Evolutionary conservation across 2,797 vertebrate species (phyloP), one percentile per base, ranked within the genome.

Genomic region (Peromyscus melanophrys): DNA sequence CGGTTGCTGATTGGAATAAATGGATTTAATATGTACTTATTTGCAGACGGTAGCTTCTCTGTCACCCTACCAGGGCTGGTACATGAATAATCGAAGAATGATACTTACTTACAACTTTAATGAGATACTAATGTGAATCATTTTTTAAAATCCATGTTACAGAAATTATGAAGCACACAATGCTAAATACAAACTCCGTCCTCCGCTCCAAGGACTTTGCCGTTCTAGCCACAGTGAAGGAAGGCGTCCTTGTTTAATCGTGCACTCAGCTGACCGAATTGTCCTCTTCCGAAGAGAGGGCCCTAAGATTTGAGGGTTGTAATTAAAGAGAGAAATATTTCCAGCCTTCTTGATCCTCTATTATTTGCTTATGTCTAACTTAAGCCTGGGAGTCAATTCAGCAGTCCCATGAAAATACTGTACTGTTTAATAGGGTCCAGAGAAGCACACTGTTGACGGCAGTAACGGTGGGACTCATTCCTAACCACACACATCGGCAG

Each of bases 11-110:
- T 99, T 98, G 98, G 98, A 98, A 98, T 98, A 98, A 98, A 98
- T 98, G 98, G 98, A 97, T 98, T 98, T 99, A 98, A 98, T 98
- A 97, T 97, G 88, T 98, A 97, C 97, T 98, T 99, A 98, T 98
- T 98, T 97, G 94, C 98, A 98, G 97, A 98, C 97, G 97, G 97
- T 98, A 98, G 98, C 98, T 98, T 93, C 98, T 98, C 98, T 98
- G 97, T 98, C 98, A 97, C 98, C 98, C 98, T 98, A 93, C 96
- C 96, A 97, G 98, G 99, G 97, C 92, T 86, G 97, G 94, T 88
- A n/a, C 96, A 97, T 98, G 98, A 98, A 98, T 99, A 98, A 98
- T 98, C 97, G 98, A 97, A 98, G 97, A 98, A 97, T 97, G 98
- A 98, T 97, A 97, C 95, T 98, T 98, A 96, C 96, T 98, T 98